Percentiles rank a stretch among this genome's conserved stretches.
Conservation (phyloP, 2,888 invertebrate species). For the Monopis laevigella region DNA sequence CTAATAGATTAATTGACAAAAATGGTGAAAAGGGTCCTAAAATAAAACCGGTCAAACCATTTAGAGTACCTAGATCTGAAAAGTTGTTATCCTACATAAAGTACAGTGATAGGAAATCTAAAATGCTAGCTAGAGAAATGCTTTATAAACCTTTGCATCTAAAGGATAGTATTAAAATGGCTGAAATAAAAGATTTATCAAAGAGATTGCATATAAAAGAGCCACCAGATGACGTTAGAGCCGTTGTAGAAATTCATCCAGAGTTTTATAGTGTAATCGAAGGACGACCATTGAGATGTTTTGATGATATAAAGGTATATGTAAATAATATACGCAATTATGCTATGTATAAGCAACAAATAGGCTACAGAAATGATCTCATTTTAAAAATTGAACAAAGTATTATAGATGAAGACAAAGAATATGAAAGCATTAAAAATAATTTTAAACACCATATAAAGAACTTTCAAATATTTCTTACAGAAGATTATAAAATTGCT, state of each 20-base stretch:
- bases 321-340: constrained; percentile 59
- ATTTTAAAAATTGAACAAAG: constrained; percentile 45
- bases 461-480: constrained; percentile 52
- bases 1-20: constrained; percentile 34
- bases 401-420: constrained; percentile 36
- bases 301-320: constrained; percentile 68
- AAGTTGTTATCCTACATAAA: constrained; percentile 54
- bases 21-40: constrained; percentile 18
- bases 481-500: constrained; percentile 55
- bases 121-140: constrained; percentile 31
- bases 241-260: constrained; percentile 72
- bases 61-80: constrained; percentile 46
- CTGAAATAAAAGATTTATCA: constrained; percentile 61
- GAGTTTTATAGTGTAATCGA: constrained; percentile 71
- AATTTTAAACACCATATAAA: constrained; percentile 47
- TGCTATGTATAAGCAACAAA: constrained; percentile 58
- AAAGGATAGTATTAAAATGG: constrained; percentile 50
- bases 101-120: constrained; percentile 51
- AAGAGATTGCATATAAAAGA: constrained; percentile 66
- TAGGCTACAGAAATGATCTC: constrained; percentile 51
- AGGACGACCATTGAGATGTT: constrained; percentile 67
- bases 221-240: constrained; percentile 61
- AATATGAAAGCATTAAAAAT: constrained; percentile 35
- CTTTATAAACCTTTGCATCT: constrained; percentile 38
- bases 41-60: constrained; percentile 35